These are phyloP conservation scores for Oegoconia quadripuncta DNA, from an alignment of 2,888 invertebrate genomes.

Conservation along the genomic window DNA sequence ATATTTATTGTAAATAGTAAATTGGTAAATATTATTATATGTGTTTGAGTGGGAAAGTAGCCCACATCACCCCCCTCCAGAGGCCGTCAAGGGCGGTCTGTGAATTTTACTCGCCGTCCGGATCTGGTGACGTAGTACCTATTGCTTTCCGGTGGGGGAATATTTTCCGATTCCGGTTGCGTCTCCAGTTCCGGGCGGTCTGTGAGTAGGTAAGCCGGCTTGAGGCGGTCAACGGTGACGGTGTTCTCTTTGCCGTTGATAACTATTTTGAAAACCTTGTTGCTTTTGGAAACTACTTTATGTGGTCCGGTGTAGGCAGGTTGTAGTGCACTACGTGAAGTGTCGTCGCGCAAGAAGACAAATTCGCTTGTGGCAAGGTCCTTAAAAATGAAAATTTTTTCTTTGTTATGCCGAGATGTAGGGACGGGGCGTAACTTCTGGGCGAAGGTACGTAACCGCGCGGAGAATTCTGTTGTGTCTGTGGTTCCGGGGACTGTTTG, in stretches of 20 bases:
- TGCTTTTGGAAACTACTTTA: conserved; percentile 11
- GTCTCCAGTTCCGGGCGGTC: background rate
- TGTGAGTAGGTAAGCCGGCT: conserved; percentile 20
- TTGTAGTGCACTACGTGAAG: conserved; percentile 3
- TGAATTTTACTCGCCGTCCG: background rate
- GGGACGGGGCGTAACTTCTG: conserved; percentile 10
- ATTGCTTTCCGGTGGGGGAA: background rate
- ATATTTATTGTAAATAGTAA: too few relatives aligned
- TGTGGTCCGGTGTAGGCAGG: conserved; percentile 18
- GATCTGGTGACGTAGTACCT: background rate
- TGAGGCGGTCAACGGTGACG: conserved; percentile 22
- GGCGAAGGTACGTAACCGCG: conserved; percentile 9
- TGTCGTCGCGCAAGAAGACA: conserved; percentile 22
- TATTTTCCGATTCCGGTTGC: too few relatives aligned
- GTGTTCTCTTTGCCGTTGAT: conserved; percentile 10
- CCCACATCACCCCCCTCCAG: background rate
- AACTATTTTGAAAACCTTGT: conserved; percentile 12
- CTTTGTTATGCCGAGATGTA: conserved; percentile 9
- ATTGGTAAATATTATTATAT: too few relatives aligned
- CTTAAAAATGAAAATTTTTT: conserved; percentile 15
- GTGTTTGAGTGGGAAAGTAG: too few relatives aligned
- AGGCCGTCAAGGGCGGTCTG: background rate
- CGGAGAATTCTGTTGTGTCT: conserved; percentile 14
- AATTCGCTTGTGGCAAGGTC: conserved; percentile 17
- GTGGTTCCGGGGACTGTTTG: background rate